Base-by-base conservation (phyloP, 2,113 vertebrate species). In the Rhegmatorhina hoffmannsi region DNA sequence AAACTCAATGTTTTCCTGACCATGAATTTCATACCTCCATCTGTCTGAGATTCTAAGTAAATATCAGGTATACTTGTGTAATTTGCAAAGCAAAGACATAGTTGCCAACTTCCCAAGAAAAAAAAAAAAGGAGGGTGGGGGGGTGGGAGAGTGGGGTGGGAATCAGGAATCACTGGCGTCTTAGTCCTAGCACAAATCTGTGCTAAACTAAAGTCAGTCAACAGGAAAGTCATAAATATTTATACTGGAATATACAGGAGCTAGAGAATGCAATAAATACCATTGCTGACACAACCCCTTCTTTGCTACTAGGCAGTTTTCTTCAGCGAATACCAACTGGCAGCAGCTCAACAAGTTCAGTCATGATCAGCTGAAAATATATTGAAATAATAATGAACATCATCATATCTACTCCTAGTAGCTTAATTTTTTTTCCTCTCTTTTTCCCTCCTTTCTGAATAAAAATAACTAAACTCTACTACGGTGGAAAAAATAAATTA, bases 271-370 rank as follows among this genome's bases (percentile, higher is more conserved):
- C 5, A 79, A 50, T 59, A 75, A 75, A 72, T 15, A 72, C 7
- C 33, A 50, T 16, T 43, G 17, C 3, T 55, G 36, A 79, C 52
- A 72, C 23, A 87, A 55, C 13, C 68, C 18, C n/a, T 5, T 80
- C 47, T 38, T 60, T 73, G 19, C 38, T 63, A 23, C 33, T 53
- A 74, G 52, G 33, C 29, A 75, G 25, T 76, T 86, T 94, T 69
- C 73, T 92, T 92, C 55, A 87, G 80, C 58, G 73, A 47, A 73
- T 34, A 52, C 11, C 64, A 49, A 85, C 62, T 56, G 49, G 20
- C 49, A 92, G 38, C 29, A 75, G 40, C 52, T 85, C 68, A 90
- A 78, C 7, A 87, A 93, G 25, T 59, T 67, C 56, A 72, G 6
- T 55, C 33, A 64, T 47, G 40, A 84, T 50, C 33, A 92, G 69